Percentiles rank a stretch among this genome's conserved stretches.
phyloP scores from a whole-genome alignment of 2,113 vertebrate species.

The Corvus hawaiiensis region DNA sequence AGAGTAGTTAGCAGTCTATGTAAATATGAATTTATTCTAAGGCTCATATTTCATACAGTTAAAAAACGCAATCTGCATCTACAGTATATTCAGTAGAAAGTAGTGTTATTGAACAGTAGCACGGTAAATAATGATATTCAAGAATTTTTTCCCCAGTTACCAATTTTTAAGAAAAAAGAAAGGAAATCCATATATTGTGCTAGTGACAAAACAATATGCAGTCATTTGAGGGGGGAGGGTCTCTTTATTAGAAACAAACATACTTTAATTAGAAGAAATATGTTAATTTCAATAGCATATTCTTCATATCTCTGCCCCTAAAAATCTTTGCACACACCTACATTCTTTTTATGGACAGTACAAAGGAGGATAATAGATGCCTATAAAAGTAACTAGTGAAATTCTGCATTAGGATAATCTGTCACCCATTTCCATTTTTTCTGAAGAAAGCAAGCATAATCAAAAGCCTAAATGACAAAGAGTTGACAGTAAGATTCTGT shows the following conservation, averaged over 20 bases:
- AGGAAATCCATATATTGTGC: neutral
- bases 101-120: neutral
- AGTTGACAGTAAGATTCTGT: conserved; percentile 99
- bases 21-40: conserved; percentile 63
- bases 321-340: conserved; percentile 61
- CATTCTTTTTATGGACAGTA: conserved; percentile 70
- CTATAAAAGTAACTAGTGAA: conserved; percentile 82
- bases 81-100: neutral
- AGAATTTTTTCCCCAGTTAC: neutral
- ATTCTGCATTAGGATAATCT: conserved; percentile 89
- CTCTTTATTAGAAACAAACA: conserved; percentile 55
- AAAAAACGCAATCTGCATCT: neutral
- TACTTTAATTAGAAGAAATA: conserved; percentile 70
- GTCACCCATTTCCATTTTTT: conserved; percentile 87
- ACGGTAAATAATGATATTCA: neutral
- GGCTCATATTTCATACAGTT: neutral
- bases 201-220: conserved; percentile 26
- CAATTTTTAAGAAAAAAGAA: neutral
- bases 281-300: conserved; percentile 59
- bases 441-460: conserved; percentile 83
- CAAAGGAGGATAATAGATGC: conserved; percentile 78
- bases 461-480: conserved; percentile 99
- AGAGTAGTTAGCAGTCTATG: conserved; percentile 52
- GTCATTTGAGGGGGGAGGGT: neutral
- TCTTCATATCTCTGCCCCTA: conserved; percentile 41